phyloP scores from a whole-genome alignment of 2,888 invertebrate species.

The Polyploca ridens region DNA sequence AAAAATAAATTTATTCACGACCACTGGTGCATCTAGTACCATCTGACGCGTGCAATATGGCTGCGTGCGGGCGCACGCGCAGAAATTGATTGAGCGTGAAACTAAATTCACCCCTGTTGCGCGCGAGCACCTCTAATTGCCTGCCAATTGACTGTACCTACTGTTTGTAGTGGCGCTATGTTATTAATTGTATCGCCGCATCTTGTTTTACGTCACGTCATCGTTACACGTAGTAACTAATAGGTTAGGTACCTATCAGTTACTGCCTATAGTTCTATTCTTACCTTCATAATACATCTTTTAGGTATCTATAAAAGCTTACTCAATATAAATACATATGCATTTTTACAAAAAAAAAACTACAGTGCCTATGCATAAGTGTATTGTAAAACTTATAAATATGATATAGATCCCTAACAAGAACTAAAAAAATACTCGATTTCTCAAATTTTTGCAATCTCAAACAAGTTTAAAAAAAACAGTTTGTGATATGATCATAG shows the following conservation, averaged over 20 bases:
- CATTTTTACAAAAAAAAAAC: no score
- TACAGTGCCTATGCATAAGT: no score
- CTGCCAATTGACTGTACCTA: conserved; percentile 70
- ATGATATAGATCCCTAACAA: no score
- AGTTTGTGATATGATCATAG: no score
- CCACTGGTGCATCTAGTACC: conserved; percentile 51
- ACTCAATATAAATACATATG: no score
- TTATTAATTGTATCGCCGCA: conserved; percentile 8
- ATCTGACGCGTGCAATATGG: conserved; percentile 84
- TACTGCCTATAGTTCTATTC: neutral
- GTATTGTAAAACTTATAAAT: no score
- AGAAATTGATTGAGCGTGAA: conserved; percentile 83
- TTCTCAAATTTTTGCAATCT: no score
- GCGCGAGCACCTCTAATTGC: conserved; percentile 71
- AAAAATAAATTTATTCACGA: conserved; percentile 39
- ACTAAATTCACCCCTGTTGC: conserved; percentile 81
- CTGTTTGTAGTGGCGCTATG: conserved; percentile 50
- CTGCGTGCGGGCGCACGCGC: conserved; percentile 71
- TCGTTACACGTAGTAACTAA: neutral
- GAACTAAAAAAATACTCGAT: no score
- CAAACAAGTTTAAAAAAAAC: no score
- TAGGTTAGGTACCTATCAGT: neutral
- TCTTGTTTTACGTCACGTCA: conserved; percentile 10
- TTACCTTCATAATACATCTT: neutral
- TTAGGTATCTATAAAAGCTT: no score